A percentile compares a stretch with the other conserved stretches of the same genome.
Evolutionary conservation across 2,888 invertebrate genomes (phyloP).

Genomic region (Encarsia formosa): DNA sequence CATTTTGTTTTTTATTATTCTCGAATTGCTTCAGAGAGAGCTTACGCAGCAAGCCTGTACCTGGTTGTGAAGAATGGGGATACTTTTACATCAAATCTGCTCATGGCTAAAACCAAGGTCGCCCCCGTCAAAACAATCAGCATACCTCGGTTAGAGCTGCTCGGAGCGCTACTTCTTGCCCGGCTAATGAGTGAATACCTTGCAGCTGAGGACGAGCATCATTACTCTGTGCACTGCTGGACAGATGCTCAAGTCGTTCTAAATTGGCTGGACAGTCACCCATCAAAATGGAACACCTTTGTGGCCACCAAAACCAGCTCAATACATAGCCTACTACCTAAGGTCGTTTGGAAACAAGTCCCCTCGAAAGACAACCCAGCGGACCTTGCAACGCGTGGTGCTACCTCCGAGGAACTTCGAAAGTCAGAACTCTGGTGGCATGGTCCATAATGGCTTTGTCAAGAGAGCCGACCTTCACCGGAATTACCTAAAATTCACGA

Average conservation of each 20-base stretch:
- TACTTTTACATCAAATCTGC: not conserved
- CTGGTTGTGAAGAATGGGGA: no score
- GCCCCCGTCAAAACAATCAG: not conserved
- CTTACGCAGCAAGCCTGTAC: no score
- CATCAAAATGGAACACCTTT: not conserved
- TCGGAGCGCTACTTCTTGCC: not conserved
- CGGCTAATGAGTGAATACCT: not conserved
- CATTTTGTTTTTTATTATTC: no score
- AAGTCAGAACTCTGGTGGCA: not conserved
- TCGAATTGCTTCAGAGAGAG: no score
- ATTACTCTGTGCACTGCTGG: not conserved
- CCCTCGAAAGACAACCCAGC: constrained; percentile 2
- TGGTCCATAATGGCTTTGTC: not conserved
- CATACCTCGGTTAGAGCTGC: not conserved
- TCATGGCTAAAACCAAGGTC: not conserved
- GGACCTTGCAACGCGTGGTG: constrained; percentile 2
- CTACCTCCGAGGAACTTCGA: not conserved
- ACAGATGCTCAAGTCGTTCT: not conserved
- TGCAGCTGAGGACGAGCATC: not conserved
- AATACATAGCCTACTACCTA: not conserved
- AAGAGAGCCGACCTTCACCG: not conserved
- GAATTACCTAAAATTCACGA: not conserved
- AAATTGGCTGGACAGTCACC: not conserved
- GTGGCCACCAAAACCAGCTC: not conserved
- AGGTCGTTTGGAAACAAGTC: not conserved